Evolutionary conservation across 2,888 invertebrate species (phyloP).

Genomic region (Apeira syringaria): DNA sequence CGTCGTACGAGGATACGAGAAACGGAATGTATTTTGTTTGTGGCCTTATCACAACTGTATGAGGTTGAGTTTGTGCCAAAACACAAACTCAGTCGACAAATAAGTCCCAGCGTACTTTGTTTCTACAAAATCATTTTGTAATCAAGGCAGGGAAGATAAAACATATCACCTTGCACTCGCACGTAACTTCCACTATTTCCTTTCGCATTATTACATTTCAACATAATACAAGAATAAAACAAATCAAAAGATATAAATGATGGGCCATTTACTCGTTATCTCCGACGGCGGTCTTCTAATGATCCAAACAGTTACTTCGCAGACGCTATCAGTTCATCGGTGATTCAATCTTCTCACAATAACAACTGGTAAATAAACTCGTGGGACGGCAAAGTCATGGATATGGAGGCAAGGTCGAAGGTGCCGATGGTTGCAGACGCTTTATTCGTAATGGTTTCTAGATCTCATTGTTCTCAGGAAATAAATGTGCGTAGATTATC

Average conservation of each 20-base stretch:
- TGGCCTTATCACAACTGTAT: no score
- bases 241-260: slow-evolving; percentile 15
- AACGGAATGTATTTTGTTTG: no score
- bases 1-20: no score
- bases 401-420: slow-evolving; percentile 58
- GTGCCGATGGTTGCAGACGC: slow-evolving; percentile 35
- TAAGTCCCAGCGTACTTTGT: no score
- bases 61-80: no score
- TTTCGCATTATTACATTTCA: background rate
- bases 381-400: slow-evolving; percentile 59
- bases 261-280: slow-evolving; percentile 17
- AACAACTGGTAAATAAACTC: slow-evolving; percentile 40
- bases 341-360: slow-evolving; percentile 37
- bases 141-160: no score
- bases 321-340: slow-evolving; percentile 40
- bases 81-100: no score
- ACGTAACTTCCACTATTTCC: background rate
- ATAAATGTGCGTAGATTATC: background rate
- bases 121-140: no score
- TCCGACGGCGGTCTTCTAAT: slow-evolving; percentile 23
- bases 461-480: background rate
- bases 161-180: background rate
- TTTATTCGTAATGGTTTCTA: background rate
- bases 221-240: slow-evolving; percentile 10
- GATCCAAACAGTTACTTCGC: slow-evolving; percentile 26